Evolutionary conservation across 1,140 invertebrate genomes (phyloP).

Genomic region (Drosophila ohnishii): DNA sequence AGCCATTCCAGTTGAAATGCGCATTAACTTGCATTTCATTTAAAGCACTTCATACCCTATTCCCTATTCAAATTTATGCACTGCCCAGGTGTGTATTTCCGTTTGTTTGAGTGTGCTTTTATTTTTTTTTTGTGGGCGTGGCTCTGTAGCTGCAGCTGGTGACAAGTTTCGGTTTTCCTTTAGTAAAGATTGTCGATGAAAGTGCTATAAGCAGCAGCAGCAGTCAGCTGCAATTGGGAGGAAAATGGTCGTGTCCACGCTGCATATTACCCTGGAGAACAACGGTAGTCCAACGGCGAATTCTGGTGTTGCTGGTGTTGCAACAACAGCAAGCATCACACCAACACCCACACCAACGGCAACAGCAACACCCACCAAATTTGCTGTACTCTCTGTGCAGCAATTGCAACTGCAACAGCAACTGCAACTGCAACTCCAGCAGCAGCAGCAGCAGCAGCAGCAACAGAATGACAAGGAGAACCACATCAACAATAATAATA

Average conservation of each 20-base stretch:
- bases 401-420: conserved; percentile 31
- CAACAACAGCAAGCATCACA: conserved; percentile 3
- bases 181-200: conserved; percentile 9
- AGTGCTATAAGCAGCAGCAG: background rate
- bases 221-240: background rate
- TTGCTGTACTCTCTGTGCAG: conserved; percentile 22
- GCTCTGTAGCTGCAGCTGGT: conserved; percentile 8
- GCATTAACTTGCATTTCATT: conserved; percentile 70
- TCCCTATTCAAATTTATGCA: conserved; percentile 70
- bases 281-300: conserved; percentile 26
- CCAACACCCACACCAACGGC: background rate
- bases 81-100: conserved; percentile 18
- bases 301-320: conserved; percentile 2
- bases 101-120: background rate
- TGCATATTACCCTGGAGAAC: conserved; percentile 71
- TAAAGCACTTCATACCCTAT: conserved; percentile 25
- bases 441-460: conserved; percentile 13
- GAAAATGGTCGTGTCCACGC: conserved; percentile 73
- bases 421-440: conserved; percentile 17
- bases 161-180: conserved; percentile 8
- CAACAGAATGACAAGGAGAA: conserved; percentile 39
- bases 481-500: conserved; percentile 51
- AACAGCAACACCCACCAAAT: conserved; percentile 33
- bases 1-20: conserved; percentile 56
- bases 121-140: conserved; percentile 16